A percentile compares a stretch with the other conserved stretches of the same genome.
Evolutionary conservation across 2,888 invertebrate species (phyloP).

Genomic region (Hypsopygia costalis): DNA sequence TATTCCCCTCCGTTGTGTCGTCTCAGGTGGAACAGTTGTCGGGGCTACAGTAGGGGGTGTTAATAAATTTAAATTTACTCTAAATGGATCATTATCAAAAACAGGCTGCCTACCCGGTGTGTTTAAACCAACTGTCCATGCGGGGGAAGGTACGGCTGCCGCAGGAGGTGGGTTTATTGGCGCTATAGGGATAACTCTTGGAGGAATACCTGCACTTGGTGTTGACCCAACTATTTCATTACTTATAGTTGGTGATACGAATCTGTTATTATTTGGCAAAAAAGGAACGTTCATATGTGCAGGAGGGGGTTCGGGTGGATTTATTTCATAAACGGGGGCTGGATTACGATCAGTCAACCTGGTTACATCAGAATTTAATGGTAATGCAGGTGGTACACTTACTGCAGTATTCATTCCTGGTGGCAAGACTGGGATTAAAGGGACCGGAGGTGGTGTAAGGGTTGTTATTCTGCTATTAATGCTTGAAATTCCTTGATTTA

Average conservation of each 20-base stretch:
- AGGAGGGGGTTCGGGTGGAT: slow-evolving; percentile 2
- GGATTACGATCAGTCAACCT: neutral
- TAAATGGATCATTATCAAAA: slow-evolving; percentile 2
- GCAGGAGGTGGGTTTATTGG: neutral
- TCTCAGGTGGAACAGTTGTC: neutral
- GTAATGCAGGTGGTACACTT: neutral
- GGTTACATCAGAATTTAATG: neutral
- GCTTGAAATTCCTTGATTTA: neutral
- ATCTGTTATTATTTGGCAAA: neutral
- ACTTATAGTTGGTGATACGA: neutral
- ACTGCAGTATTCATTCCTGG: neutral
- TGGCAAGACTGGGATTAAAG: neutral
- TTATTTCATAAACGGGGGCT: slow-evolving; percentile 3
- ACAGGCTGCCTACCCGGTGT: slow-evolving; percentile 1
- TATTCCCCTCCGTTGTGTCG: slow-evolving; percentile 33
- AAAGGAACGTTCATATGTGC: neutral
- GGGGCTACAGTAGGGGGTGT: neutral
- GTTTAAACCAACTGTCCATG: neutral
- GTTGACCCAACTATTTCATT: slow-evolving; percentile 2
- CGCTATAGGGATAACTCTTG: neutral
- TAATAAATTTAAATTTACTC: slow-evolving; percentile 20
- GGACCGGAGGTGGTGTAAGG: slow-evolving; percentile 2
- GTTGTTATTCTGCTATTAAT: neutral
- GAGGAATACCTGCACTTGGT: neutral
- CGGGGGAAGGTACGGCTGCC: neutral